A percentile compares a stretch with the other conserved stretches of the same genome.
Evolutionary conservation across 2,797 vertebrate genomes (phyloP).

Genomic region (Diplodus sargus): DNA sequence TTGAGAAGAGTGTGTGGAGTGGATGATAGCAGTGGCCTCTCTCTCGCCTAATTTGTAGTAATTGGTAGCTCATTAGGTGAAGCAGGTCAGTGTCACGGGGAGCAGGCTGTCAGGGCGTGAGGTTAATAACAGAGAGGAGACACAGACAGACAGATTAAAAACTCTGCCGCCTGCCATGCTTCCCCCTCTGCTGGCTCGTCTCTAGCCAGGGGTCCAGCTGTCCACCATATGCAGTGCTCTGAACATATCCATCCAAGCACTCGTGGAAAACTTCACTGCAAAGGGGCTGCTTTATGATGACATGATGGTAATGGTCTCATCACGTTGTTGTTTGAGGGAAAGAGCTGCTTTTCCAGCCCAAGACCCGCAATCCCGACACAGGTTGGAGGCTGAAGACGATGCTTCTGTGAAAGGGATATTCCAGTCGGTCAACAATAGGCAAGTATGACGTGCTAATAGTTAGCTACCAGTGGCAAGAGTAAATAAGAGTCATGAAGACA

Average conservation of each 20-base stretch:
- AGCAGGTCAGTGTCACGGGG: conserved; percentile 83
- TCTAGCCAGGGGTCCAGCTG: conserved; percentile 69
- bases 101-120: conserved; percentile 82
- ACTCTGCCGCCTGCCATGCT: conserved; percentile 64
- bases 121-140: conserved; percentile 86
- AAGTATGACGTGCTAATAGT: neutral
- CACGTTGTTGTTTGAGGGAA: neutral
- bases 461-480: neutral
- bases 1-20: conserved; percentile 71
- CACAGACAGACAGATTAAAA: conserved; percentile 82
- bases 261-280: conserved; percentile 35
- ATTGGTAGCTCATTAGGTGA: conserved; percentile 88
- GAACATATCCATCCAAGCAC: conserved; percentile 32
- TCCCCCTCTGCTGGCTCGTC: conserved; percentile 55
- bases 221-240: conserved; percentile 57
- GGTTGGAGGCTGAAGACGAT: neutral
- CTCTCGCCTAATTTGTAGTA: conserved; percentile 87
- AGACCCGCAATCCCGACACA: too few relatives aligned
- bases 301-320: neutral
- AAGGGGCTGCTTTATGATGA: conserved; percentile 30
- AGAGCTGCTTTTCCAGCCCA: neutral
- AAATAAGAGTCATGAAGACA: neutral
- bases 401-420: neutral
- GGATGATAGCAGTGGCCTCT: conserved; percentile 78
- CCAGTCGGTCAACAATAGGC: neutral